Evolutionary conservation across 1,140 invertebrate genomes (phyloP), one percentile per base, ranked within the genome.

Genomic region (Charaxes varanes): DNA sequence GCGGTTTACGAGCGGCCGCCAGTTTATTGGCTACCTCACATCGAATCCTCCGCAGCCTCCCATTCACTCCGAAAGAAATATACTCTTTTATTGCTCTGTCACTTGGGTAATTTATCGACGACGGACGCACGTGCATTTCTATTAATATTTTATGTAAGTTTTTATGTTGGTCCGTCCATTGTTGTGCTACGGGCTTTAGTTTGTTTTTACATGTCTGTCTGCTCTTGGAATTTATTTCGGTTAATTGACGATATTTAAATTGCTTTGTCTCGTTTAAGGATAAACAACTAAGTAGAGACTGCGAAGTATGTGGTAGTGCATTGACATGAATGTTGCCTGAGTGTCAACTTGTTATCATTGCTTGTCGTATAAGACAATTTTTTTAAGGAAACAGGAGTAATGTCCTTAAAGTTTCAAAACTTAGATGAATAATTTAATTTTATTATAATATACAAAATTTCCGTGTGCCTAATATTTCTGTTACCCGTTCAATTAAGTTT

Each of bases 121-220:
- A 78, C 74, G 71, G 80, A 73, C 71, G 56, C 71, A 78, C 76
- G 73, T 79, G 78, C 73, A 79, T 80, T 78, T 80, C 76, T 80
- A 80, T 82, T 82, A 83, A 83, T 80, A 83, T 83, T 83, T 80
- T 83, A 83, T 78, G 69, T 82, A 55, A 61, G 65, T 70, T 80
- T 81, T 78, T 79, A 69, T 67, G 48, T 56, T 54, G 51, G 51
- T 47, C 50, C 55, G 35, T 35, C 54, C 57, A 71, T 73, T 71
- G 70, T 79, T 74, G 61, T 38, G 22, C 18, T 14, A 50, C 16
- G 35, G n/a, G n/a, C n/a, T n/a, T n/a, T 48, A 53, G 61, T 62
- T 67, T 65, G 62, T 68, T 70, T 64, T 69, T n/a, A n/a, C n/a
- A 67, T 69, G 62, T 59, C 50, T 42, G 46, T n/a, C n/a, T 41